Conservation (phyloP, 2,113 vertebrate genomes). For the Leucopternis melanops region DNA sequence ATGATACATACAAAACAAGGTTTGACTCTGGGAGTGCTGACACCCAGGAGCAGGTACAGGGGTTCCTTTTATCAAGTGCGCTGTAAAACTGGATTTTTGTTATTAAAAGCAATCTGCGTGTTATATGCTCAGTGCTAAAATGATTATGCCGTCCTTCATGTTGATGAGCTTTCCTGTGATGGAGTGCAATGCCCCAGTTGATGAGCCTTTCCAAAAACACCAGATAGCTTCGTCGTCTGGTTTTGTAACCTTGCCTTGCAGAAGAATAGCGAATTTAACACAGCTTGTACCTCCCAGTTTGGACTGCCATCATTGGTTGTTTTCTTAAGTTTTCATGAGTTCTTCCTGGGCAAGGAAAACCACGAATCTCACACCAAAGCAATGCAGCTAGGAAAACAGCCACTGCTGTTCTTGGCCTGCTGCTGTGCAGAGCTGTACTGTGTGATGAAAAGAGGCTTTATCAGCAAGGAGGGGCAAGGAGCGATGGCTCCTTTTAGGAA, state of each 20-base stretch:
- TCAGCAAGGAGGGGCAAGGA: neutral
- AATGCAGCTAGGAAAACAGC: neutral
- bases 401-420: slow-evolving; percentile 35
- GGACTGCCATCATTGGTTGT: neutral
- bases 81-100: too few species aligned
- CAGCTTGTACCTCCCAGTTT: neutral
- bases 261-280: neutral
- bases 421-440: neutral
- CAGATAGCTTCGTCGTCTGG: fast-evolving
- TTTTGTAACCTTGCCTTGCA: neutral
- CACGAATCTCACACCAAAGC: neutral
- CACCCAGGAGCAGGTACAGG: too few species aligned
- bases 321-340: neutral
- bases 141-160: fast-evolving
- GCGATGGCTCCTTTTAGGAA: neutral
- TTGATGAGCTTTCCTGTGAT: neutral
- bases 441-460: slow-evolving; percentile 30
- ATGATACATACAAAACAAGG: fast-evolving
- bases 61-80: neutral
- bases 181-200: fast-evolving
- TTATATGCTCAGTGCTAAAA: fast-evolving
- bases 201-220: neutral
- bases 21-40: fast-evolving
- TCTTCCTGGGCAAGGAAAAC: neutral
- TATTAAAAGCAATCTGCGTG: fast-evolving